phyloP scores from a whole-genome alignment of 2,113 vertebrate genomes.

The Epinephelus cyanopodus region DNA sequence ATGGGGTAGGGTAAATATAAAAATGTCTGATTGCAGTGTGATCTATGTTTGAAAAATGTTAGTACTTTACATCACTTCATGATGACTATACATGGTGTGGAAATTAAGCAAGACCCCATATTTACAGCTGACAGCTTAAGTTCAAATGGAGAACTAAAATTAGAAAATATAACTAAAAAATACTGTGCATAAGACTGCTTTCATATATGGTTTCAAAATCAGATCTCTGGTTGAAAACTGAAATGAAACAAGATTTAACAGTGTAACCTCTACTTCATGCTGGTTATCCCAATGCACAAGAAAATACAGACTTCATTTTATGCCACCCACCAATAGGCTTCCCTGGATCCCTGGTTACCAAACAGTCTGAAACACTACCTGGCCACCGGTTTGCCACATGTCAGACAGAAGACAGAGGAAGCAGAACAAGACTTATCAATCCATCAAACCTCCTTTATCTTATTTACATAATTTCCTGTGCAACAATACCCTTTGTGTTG shows the following conservation, averaged over 20 bases:
- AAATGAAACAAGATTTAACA: neutral
- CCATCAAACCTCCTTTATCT: neutral
- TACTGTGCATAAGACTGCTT: no score
- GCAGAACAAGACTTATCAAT: neutral
- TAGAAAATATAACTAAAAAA: neutral
- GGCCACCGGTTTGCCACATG: no score
- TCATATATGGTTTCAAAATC: no score
- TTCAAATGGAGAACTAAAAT: neutral
- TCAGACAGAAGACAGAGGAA: neutral
- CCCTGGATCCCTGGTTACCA: neutral
- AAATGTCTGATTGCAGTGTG: no score
- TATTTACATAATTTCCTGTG: no score
- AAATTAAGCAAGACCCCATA: neutral
- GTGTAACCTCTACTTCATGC: neutral
- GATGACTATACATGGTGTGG: no score
- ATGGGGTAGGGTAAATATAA: no score
- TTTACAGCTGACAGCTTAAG: no score
- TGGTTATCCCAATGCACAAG: neutral
- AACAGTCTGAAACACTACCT: no score
- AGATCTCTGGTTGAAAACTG: neutral
- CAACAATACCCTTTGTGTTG: no score
- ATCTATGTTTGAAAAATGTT: no score
- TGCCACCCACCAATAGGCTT: neutral
- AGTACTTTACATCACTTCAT: no score
- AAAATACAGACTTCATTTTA: neutral